Conservation (phyloP, 2,888 invertebrate genomes). For the Platycheirus albimanus region DNA sequence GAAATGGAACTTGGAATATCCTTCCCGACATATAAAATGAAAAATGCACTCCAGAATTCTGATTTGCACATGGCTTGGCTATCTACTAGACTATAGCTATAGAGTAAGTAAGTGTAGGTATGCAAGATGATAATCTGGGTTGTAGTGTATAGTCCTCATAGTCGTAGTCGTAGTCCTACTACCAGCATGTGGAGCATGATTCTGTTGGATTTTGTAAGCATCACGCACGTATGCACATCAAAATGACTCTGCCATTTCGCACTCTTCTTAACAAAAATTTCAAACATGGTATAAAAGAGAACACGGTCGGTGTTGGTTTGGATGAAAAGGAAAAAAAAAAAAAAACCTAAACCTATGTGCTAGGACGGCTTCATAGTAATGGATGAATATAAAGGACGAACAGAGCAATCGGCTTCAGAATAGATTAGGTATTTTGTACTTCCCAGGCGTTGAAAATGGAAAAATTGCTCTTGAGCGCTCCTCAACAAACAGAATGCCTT, state of each 20-base stretch:
- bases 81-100: background rate
- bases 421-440: constrained; percentile 20
- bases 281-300: background rate
- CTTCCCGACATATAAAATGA: constrained; percentile 55
- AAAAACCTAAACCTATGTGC: background rate
- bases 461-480: no score
- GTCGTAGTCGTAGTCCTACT: no score
- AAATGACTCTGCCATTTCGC: constrained; percentile 26
- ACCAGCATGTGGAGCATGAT: constrained; percentile 40
- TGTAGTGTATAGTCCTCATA: constrained; percentile 22
- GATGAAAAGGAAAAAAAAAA: background rate
- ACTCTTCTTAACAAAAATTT: constrained; percentile 17
- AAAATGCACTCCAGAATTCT: constrained; percentile 46
- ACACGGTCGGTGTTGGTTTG: background rate
- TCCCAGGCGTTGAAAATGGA: background rate
- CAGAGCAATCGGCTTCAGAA: background rate
- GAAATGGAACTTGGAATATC: constrained; percentile 21
- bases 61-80: constrained; percentile 59
- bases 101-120: background rate
- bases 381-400: background rate
- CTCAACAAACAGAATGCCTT: no score
- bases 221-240: constrained; percentile 52
- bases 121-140: constrained; percentile 28
- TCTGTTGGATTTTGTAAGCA: constrained; percentile 27
- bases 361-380: constrained; percentile 7